Percentiles rank a stretch among this genome's conserved stretches.
Conservation (phyloP, 1,140 invertebrate genomes). For the Procambarus virginalis region DNA sequence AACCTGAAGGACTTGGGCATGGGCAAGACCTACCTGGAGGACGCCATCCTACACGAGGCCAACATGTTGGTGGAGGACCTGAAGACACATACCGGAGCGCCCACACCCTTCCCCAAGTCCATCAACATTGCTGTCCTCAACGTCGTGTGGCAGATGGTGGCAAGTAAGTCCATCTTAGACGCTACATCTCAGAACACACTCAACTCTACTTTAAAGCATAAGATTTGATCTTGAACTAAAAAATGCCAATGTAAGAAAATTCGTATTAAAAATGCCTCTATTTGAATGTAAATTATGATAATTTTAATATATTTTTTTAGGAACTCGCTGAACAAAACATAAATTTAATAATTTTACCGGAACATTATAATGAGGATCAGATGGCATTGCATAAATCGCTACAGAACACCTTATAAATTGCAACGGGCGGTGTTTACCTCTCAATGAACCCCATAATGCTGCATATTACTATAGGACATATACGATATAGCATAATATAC, state of each 20-base stretch:
- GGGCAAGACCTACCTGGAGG: constrained; percentile 45
- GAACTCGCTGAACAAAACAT: too few species aligned
- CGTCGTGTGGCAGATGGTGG: constrained; percentile 28
- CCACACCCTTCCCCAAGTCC: background rate
- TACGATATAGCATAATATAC: background rate
- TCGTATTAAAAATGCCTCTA: background rate
- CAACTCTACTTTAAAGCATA: background rate
- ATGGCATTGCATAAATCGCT: background rate
- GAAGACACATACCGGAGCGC: background rate
- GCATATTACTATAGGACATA: background rate
- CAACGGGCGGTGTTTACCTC: background rate
- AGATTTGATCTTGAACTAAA: background rate
- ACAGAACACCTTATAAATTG: background rate
- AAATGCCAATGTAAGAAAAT: background rate
- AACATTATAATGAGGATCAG: background rate
- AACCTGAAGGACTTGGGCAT: constrained; percentile 31
- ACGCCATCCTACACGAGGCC: background rate
- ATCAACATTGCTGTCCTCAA: constrained; percentile 20
- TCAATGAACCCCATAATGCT: background rate
- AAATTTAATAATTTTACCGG: background rate
- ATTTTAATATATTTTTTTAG: too few species aligned
- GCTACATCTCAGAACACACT: background rate
- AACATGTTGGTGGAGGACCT: constrained; percentile 7
- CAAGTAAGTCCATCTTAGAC: background rate
- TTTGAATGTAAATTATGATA: too few species aligned